Evolutionary conservation across 2,797 vertebrate species (phyloP).

Genomic region (Pangasius djambal): DNA sequence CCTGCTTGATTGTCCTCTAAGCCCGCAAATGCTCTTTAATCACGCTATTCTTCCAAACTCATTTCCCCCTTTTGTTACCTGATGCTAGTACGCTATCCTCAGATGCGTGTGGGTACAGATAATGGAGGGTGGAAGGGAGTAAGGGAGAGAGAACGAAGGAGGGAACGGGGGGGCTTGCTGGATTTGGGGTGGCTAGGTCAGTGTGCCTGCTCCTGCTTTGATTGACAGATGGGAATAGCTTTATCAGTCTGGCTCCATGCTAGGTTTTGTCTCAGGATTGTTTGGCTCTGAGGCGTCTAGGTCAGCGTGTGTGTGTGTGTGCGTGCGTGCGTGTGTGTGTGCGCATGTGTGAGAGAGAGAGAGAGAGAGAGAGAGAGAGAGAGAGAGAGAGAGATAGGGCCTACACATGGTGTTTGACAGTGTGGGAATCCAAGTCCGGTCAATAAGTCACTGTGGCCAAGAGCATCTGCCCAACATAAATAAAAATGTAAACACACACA

Average conservation of each 20-base stretch:
- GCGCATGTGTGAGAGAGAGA: background rate
- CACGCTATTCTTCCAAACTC: constrained; percentile 44
- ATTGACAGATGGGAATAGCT: constrained; percentile 69
- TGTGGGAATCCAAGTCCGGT: constrained; percentile 61
- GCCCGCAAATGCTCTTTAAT: constrained; percentile 31
- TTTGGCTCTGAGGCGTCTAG: constrained; percentile 67
- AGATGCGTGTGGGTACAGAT: constrained; percentile 37
- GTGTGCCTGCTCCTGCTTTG: constrained; percentile 61
- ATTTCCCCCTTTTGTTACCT: constrained; percentile 46
- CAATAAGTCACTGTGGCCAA: constrained; percentile 18
- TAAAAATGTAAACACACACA: constrained; percentile 23
- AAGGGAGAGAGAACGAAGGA: background rate
- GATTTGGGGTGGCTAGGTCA: constrained; percentile 38
- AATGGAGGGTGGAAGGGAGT: constrained; percentile 14
- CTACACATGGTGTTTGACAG: constrained; percentile 44
- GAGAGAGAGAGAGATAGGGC: constrained; percentile 19
- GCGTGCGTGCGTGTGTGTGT: background rate
- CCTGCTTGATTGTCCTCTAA: constrained; percentile 32
- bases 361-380: constrained; percentile 36
- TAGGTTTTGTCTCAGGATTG: constrained; percentile 64
- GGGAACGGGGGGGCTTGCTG: background rate
- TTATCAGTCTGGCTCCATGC: constrained; percentile 70
- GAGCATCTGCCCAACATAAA: constrained; percentile 30
- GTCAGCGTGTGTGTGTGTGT: constrained; percentile 32
- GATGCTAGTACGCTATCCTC: constrained; percentile 43